Base-by-base conservation (phyloP, 1,140 invertebrate genomes). In the Drosophila prosaltans region DNA sequence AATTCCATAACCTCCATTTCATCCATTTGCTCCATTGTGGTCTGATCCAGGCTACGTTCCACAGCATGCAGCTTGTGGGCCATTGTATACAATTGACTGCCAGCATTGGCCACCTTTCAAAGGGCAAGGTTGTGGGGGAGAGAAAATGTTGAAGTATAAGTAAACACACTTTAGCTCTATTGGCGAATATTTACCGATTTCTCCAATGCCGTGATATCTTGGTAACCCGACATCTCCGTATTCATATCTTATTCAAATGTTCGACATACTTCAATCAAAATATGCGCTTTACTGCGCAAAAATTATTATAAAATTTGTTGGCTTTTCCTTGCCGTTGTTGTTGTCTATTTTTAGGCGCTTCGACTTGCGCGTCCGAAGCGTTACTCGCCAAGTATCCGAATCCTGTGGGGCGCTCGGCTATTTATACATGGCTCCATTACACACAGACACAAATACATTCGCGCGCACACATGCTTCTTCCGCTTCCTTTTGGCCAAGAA, bases 1-100 rank as follows among this genome's bases (percentile, higher is more conserved):
- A 94, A 90, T 77, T 93, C 93, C 72, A 94, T 85, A 8, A 94
- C 93, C 71, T 94, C 94, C 69, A 94, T 92, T 26, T 92, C 91
- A 65, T 92, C 91, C 70, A 92, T 90, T 61, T 92, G 80, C 72
- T 89, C 84, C 84, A 89, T 89, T 2, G 85, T 69, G 8, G 84
- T 89, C 57, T 88, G 83, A 26, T 91, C 91, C 64, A 92, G 30
- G 65, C 83, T 89, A 26, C 86, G 90, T 72, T 92, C 91, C 59
- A 92, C 91, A 39, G 85, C 91, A 40, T 91, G 86, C 59, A 92
- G 74, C 60, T 92, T 92, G 51, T 91, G 86, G 3, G 89, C 79
- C 75, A 92, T 91, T 9, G 91, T 91, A 64, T 90, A 91, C n/a
- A 92, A 77, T 77, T 92, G 91, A 9, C 75, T 81, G 16, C 91